phyloP scores from a whole-genome alignment of 2,797 vertebrate species.

The Pteropus rufus region DNA sequence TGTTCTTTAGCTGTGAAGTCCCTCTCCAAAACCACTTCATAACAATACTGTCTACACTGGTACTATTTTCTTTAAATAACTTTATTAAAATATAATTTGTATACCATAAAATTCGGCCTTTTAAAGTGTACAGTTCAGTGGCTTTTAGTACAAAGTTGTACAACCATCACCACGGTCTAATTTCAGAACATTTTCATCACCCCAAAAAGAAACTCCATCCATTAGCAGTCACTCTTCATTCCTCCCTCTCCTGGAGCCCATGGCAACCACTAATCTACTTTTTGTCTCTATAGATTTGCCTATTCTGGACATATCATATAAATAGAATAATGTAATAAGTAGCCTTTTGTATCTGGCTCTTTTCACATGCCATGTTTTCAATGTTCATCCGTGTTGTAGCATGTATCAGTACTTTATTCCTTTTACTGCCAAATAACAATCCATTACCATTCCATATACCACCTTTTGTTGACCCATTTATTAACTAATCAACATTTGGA shows the following conservation, averaged over 20 bases:
- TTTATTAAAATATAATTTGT: not conserved
- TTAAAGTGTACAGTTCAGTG: not conserved
- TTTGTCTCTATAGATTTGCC: not conserved
- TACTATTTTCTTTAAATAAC: not conserved
- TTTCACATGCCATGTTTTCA: not conserved
- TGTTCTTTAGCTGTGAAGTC: slow-evolving; percentile 1
- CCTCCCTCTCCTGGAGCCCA: not conserved
- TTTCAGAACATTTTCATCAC: not conserved
- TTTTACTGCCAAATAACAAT: slow-evolving; percentile 6
- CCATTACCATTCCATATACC: not conserved
- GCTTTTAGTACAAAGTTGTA: not conserved
- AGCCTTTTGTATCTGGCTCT: not conserved
- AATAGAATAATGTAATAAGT: not conserved
- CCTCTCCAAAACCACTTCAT: slow-evolving; percentile 21
- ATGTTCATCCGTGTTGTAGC: not conserved
- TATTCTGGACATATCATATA: slow-evolving; percentile 1
- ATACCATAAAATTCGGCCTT: not conserved
- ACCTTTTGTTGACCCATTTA: slow-evolving; percentile 13
- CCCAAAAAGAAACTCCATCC: not conserved
- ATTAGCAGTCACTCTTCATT: not conserved
- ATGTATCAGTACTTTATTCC: not conserved
- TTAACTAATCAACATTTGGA: not conserved
- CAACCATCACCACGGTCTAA: not conserved
- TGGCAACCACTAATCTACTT: not conserved
- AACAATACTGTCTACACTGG: not conserved